Evolutionary conservation across 2,113 vertebrate species (phyloP).

Genomic region (Ophthalmolycus amberensis): DNA sequence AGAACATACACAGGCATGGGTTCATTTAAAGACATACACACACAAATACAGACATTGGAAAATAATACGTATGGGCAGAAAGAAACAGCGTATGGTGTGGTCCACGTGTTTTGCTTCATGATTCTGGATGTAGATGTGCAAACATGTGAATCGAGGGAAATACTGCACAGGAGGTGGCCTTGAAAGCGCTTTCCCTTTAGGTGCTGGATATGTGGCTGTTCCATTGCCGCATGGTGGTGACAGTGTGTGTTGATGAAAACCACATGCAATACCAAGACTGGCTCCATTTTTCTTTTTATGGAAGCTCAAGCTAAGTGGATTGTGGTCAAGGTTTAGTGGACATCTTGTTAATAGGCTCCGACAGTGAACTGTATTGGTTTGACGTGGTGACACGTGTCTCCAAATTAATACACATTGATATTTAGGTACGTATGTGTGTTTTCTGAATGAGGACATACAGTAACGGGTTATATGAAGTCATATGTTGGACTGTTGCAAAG

Average conservation of each 20-base stretch:
- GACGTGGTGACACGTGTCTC: conserved; percentile 32
- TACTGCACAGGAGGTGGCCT: conserved; percentile 13
- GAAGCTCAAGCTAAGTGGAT: conserved; percentile 40
- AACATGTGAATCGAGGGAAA: conserved; percentile 11
- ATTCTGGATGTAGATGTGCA: conserved; percentile 10
- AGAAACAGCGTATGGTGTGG: conserved; percentile 14
- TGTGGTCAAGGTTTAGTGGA: conserved; percentile 28
- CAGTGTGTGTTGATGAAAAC: conserved; percentile 64
- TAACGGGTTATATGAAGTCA: conserved; percentile 59
- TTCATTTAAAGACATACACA: neutral
- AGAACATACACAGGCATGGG: neutral
- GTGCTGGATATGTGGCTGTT: conserved; percentile 47
- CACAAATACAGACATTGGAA: neutral
- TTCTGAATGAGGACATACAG: conserved; percentile 50
- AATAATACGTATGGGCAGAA: neutral
- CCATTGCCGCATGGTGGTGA: conserved; percentile 45
- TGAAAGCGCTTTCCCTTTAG: conserved; percentile 30
- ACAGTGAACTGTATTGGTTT: conserved; percentile 38
- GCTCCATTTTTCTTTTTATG: conserved; percentile 15
- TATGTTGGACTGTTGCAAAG: conserved; percentile 54
- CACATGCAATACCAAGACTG: conserved; percentile 44
- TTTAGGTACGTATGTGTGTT: conserved; percentile 35
- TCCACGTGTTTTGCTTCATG: conserved; percentile 41
- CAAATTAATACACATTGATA: conserved; percentile 30
- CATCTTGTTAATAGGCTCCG: conserved; percentile 37